Evolutionary conservation across 2,797 vertebrate genomes (phyloP).

Genomic region (Varecia variegata): DNA sequence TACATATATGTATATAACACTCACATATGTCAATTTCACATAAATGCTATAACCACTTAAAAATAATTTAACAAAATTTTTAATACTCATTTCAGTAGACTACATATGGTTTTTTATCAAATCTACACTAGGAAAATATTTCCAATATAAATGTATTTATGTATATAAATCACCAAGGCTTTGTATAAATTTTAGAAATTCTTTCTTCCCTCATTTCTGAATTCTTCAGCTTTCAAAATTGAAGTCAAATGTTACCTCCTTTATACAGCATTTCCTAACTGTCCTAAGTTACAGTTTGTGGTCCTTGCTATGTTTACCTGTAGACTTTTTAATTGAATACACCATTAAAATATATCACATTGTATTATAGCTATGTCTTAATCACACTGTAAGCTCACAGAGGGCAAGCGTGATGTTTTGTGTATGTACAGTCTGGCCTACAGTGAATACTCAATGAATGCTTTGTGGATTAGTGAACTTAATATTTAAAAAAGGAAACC

Average conservation of each 20-base stretch:
- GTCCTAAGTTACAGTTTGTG: neutral
- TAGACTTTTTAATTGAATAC: neutral
- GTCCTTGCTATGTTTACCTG: neutral
- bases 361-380: neutral
- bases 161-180: neutral
- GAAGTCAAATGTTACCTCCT: neutral
- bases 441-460: neutral
- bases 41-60: neutral
- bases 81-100: neutral
- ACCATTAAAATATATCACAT: neutral
- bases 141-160: neutral
- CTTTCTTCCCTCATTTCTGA: neutral
- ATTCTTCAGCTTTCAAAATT: conserved; percentile 2
- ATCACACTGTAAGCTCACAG: neutral
- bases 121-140: conserved; percentile 7
- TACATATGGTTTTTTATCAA: neutral
- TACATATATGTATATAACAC: neutral
- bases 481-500: conserved; percentile 25
- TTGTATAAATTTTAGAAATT: conserved; percentile 14
- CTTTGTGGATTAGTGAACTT: conserved; percentile 48
- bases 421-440: neutral
- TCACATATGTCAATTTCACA: neutral
- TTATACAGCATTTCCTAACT: conserved; percentile 1
- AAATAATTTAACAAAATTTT: neutral
- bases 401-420: neutral